Evolutionary conservation across 2,113 vertebrate genomes (phyloP).

Genomic region (Nothobranchius kuhntae): DNA sequence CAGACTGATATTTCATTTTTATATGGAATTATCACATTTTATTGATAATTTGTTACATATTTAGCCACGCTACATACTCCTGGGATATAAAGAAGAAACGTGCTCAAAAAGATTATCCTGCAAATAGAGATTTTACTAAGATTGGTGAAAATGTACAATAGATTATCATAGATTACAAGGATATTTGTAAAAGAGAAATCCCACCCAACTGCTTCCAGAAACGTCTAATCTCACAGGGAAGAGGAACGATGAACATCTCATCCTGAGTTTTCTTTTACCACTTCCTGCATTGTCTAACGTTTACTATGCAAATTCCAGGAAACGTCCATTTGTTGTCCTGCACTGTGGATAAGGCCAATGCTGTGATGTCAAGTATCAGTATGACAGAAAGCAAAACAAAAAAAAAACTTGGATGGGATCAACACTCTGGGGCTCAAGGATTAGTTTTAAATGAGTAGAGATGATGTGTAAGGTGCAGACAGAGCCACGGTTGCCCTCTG

Average conservation of each 20-base stretch:
- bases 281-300: conserved; percentile 61
- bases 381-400: conserved; percentile 27
- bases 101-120: not conserved
- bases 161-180: conserved; percentile 17
- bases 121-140: not conserved
- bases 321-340: conserved; percentile 29
- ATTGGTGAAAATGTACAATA: not conserved
- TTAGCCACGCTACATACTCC: not conserved
- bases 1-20: no score
- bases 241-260: conserved; percentile 48
- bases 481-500: conserved; percentile 42
- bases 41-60: no score
- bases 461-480: conserved; percentile 29
- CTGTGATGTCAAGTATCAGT: conserved; percentile 24
- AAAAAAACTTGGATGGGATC: conserved; percentile 16
- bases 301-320: conserved; percentile 63
- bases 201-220: conserved; percentile 56
- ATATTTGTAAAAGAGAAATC: conserved; percentile 44
- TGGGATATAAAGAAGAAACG: not conserved
- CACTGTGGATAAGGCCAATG: conserved; percentile 14
- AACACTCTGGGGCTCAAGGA: conserved; percentile 31
- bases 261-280: conserved; percentile 13
- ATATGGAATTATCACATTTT: no score
- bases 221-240: conserved; percentile 66
- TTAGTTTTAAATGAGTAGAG: conserved; percentile 38